These are phyloP conservation scores for Hippolais icterina DNA, from an alignment of 2,113 vertebrate species.

Conservation along the genomic window DNA sequence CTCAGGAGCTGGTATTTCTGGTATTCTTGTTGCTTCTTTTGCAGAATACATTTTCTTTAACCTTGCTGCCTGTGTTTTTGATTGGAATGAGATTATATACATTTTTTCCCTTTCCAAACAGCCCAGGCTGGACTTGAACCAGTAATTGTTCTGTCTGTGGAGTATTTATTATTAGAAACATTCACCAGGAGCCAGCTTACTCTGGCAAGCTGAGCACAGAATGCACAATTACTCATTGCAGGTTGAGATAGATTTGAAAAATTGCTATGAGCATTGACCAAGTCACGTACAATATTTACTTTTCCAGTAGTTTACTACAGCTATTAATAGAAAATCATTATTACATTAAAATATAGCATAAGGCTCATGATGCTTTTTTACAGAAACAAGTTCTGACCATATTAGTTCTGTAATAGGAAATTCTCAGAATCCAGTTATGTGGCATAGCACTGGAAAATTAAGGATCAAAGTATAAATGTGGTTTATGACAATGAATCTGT, in stretches of 20 bases:
- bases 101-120: background rate
- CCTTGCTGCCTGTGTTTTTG: background rate
- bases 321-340: background rate
- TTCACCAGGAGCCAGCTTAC: background rate
- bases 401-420: background rate
- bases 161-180: background rate
- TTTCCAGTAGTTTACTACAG: background rate
- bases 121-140: background rate
- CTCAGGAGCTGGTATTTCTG: background rate
- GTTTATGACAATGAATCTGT: background rate
- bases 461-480: background rate
- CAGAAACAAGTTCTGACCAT: background rate
- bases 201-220: background rate
- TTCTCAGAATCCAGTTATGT: background rate
- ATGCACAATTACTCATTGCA: background rate
- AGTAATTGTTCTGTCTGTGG: slow-evolving; percentile 8
- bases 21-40: background rate
- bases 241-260: background rate
- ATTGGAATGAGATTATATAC: background rate
- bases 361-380: background rate
- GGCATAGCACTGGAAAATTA: background rate
- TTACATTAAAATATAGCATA: background rate
- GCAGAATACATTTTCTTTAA: background rate
- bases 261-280: background rate
- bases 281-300: background rate